Evolutionary conservation across 2,797 vertebrate species (phyloP), one percentile per base, ranked within the genome.

Genomic region (Rhinella marina): DNA sequence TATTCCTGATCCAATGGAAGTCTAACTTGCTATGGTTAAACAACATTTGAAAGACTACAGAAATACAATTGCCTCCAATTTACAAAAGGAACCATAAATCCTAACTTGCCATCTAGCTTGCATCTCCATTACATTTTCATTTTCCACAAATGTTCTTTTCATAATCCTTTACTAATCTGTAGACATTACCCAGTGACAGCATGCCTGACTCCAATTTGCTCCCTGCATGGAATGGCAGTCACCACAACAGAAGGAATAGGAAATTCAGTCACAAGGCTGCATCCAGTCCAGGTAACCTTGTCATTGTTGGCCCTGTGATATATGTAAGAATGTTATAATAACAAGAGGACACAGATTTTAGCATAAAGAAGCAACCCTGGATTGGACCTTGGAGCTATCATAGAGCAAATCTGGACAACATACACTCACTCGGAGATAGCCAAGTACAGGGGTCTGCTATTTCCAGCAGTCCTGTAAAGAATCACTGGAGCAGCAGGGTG

Each of bases 181-280:
- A 96, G 95, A 61, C 94, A 95, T 87, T 93, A 92, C 84, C 92
- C 95, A 32, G 94, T 92, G 86, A 94, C 92, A 2, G 94, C 94
- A 13, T 96, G 95, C 54, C 90, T 95, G 88, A 88, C 92, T 70
- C 93, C 95, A 72, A 88, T 95, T 90, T 96, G 95, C 50, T 94
- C 91, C 12, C 88, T 95, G 61, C 66, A 95, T 0, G 93, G 94
- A 14, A 56, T 64, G 1, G 93, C 95, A 0, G 70, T 96, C 83
- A 94, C 94, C 76, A 96, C 95, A 1, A 92, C 95, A 62, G 95
- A 96, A 92, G 95, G 95, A 73, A 76, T 95, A 84, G 95, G 95
- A 88, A 94, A 90, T 90, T 93, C 92, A 19, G 91, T 89, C 84
- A 92, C 89, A 61, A 93, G 92, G 84, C 84, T 96, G 87, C 95